phyloP scores from a whole-genome alignment of 2,113 vertebrate genomes.

The Rhea americana region DNA sequence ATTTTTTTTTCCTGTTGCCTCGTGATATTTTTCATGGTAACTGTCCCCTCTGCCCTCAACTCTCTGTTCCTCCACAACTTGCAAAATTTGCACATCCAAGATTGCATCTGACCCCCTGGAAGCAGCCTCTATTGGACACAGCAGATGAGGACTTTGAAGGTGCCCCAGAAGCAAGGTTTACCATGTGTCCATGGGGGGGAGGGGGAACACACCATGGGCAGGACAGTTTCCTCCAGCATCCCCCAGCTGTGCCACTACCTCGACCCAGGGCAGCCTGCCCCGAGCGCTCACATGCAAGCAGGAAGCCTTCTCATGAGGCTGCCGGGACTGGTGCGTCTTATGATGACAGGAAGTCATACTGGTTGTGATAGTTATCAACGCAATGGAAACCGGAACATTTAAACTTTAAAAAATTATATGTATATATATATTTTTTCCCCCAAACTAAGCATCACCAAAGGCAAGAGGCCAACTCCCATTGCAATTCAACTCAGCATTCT shows the following conservation, averaged over 20 bases:
- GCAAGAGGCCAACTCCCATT: background rate
- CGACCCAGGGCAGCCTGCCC: too few species aligned
- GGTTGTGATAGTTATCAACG: background rate
- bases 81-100: background rate
- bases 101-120: background rate
- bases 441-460: background rate
- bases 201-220: too few species aligned
- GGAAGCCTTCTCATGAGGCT: background rate
- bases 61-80: background rate
- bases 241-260: background rate
- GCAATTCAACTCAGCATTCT: background rate
- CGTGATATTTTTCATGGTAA: background rate
- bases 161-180: background rate
- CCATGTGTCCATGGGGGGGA: accelerated
- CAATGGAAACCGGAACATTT: background rate
- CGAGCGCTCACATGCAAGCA: too few species aligned
- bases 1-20: background rate
- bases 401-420: background rate
- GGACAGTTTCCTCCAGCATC: background rate
- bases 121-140: background rate
- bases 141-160: background rate
- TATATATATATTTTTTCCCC: too few species aligned
- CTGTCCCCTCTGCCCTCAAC: background rate
- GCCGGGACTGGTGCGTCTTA: accelerated
- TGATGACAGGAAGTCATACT: background rate